These are phyloP conservation scores for mouse (Mus musculus) DNA, from an alignment of 2,113 vertebrate genomes.

Conservation along the genomic window DNA sequence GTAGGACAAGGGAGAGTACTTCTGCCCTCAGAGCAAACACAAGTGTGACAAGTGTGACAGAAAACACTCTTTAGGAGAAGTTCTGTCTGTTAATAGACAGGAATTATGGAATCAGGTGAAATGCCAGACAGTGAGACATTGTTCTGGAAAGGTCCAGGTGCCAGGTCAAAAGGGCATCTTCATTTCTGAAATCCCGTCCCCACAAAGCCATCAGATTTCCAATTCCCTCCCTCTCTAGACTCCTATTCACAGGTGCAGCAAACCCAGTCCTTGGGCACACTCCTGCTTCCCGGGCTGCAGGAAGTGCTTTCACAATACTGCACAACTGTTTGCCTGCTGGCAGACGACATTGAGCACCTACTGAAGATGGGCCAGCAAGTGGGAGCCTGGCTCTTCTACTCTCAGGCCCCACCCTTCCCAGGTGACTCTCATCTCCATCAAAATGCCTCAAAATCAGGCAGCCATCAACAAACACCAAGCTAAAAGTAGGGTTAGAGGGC, in stretches of 20 bases:
- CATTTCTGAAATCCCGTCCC: constrained; percentile 5
- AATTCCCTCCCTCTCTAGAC: background rate
- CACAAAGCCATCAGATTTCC: background rate
- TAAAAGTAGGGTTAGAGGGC: background rate
- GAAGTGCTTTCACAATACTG: background rate
- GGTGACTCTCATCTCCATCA: background rate
- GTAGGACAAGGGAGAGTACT: background rate
- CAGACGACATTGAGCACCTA: background rate
- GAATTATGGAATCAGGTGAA: background rate
- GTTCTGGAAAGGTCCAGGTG: background rate
- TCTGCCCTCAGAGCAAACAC: background rate
- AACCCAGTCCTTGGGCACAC: background rate
- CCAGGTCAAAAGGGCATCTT: background rate
- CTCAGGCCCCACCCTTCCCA: background rate
- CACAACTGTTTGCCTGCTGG: background rate
- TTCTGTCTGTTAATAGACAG: background rate
- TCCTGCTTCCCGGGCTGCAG: background rate
- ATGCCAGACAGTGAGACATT: background rate
- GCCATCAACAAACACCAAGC: background rate
- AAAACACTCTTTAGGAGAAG: background rate
- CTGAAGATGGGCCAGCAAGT: background rate
- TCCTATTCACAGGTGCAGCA: background rate
- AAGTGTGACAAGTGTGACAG: background rate
- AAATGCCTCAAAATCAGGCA: background rate
- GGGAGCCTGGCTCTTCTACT: background rate